Evolutionary conservation across 1,140 invertebrate genomes (phyloP).

Genomic region (Aphelenchoides fujianensis): DNA sequence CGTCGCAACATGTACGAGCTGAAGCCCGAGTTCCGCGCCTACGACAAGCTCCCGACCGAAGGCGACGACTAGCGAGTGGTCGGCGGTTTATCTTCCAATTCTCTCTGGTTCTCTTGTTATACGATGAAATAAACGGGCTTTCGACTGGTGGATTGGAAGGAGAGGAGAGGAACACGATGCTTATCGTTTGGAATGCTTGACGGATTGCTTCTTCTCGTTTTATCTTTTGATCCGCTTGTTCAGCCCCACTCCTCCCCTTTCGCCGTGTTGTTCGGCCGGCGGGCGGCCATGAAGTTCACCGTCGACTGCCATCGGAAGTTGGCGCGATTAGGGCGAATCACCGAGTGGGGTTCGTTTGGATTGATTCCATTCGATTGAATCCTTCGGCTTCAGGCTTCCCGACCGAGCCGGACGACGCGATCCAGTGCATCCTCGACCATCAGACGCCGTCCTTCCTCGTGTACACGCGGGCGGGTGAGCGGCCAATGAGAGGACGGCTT

Average conservation of each 20-base stretch:
- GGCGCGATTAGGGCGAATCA: conserved; percentile 13
- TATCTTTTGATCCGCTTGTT: neutral
- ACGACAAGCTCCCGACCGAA: conserved; percentile 9
- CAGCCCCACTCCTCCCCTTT: too few species aligned
- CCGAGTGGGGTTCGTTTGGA: too few species aligned
- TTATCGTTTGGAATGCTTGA: neutral
- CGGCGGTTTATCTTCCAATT: neutral
- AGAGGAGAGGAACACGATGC: neutral
- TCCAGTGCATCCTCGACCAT: conserved; percentile 22
- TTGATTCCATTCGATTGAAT: too few species aligned
- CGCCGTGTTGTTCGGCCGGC: too few species aligned
- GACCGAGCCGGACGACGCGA: conserved; percentile 16
- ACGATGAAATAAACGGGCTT: neutral
- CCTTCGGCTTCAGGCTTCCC: too few species aligned
- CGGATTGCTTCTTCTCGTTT: neutral
- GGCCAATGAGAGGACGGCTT: too few species aligned
- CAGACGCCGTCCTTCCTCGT: conserved; percentile 26
- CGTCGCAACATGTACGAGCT: conserved; percentile 99
- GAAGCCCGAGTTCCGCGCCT: conserved; percentile 84
- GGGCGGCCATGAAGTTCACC: conserved; percentile 15
- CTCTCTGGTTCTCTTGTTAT: neutral
- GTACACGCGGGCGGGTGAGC: conserved; percentile 27
- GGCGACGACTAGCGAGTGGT: neutral
- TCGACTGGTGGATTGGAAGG: too few species aligned
- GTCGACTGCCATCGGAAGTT: conserved; percentile 18